Evolutionary conservation across 2,888 invertebrate genomes (phyloP), one percentile per base, ranked within the genome.

Genomic region (Leucania comma): DNA sequence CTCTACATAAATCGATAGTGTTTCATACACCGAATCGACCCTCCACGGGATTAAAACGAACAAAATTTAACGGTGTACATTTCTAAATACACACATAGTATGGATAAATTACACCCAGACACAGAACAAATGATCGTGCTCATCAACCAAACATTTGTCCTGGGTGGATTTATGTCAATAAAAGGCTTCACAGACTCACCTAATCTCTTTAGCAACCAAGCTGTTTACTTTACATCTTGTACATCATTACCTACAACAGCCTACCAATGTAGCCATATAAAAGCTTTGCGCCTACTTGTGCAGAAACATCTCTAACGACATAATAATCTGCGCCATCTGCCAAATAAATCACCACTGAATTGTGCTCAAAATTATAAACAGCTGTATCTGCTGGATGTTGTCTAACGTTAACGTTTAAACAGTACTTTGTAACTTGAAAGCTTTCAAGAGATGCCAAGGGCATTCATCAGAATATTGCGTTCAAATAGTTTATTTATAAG

Each of bases 341-440:
- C 26, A 61, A 67, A 76, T 81, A 76, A 76, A 81, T 81, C 68
- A 58, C 48, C 61, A 75, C 75, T 53, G 53, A 53, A 61, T 67
- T 76, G 60, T 75, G 51, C 38, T 54, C 58, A 59, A 68, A 61
- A 68, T 72, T 75, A 75, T 58, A 75, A 80, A 75, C 76, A 75
- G 53, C 57, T 75, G 59, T 65, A 75, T 66, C 59, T 38, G 0
- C 54, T 22, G 24, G 54, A 59, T 38, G 54, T 42, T 72, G 60
- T 80, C 60, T 75, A 42, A 42, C 32, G 50, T 46, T 6, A 50
- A 42, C 57, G 22, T 61, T 76, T 58, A 61, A 80, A 75, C 32
- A 54, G 26, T 57, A 53, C 57, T 75, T 61, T 53, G 57, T 50
- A 58, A 67, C 38, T 62, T 56, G 1, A n/a, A n/a, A 48, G n/a